Base-by-base conservation (phyloP, 2,113 vertebrate genomes). In the Ptychochromis oligacanthus region DNA sequence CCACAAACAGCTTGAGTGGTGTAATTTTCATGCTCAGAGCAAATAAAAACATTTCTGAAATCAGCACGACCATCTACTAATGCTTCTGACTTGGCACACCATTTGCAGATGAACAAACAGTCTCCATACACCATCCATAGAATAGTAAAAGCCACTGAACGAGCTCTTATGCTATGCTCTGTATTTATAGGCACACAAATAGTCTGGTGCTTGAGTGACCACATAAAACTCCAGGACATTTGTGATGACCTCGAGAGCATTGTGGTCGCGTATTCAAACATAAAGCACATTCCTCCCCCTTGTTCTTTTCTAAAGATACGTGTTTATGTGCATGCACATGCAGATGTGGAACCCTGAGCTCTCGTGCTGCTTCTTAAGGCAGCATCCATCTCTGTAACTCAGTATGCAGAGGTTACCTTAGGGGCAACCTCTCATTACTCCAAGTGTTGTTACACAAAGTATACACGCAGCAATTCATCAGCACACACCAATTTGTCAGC, bases 371-470 rank as follows among this genome's bases (percentile, higher is more conserved):
- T 31, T 64, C 74, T 61, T 15, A 20, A 82, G 56, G 83, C 57
- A 34, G 74, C 82, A 90, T 93, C 88, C 89, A 89, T 94, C 91
- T 94, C 87, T 83, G 78, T 87, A 87, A 82, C 86, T 91, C 89
- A 83, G 80, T 87, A 38, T 56, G 54, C 78, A 77, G 89, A 90
- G 92, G 91, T 95, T 93, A 92, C 80, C 57, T 88, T 88, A 85
- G 88, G 92, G 88, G 85, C 91, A 95, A 90, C 92, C 87, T 87
- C 93, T 95, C 93, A 94, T 96, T 95, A 95, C 92, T 94, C 90
- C 82, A 85, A 95, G 91, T 89, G 89, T 93, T 93, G 88, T 95
- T 95, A 93, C 88, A 87, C 77, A 90, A 93, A 89, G 81, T 86
- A 90, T 74, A 81, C 82, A 85, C 24, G 55, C 88, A 86, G 54